Conservation (phyloP, 2,797 vertebrate species). For the Cyclura pinguis region DNA sequence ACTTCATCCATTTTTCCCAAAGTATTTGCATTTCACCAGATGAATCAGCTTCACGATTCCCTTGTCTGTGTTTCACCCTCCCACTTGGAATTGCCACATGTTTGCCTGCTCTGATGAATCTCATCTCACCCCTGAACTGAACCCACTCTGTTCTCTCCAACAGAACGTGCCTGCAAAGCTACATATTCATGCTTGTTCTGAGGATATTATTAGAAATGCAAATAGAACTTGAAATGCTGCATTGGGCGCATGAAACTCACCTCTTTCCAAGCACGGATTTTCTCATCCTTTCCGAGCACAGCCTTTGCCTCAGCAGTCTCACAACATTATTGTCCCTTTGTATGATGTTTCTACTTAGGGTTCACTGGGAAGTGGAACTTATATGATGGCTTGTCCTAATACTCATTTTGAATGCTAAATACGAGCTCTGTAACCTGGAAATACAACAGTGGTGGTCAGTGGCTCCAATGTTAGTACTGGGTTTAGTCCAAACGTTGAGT, state of each 20-base stretch:
- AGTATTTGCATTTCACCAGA: neutral
- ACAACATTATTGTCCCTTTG: neutral
- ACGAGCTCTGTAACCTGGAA: neutral
- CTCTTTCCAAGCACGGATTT: fast-evolving
- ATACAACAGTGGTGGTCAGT: no score
- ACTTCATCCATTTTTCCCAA: neutral
- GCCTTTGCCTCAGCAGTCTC: neutral
- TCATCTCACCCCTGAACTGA: neutral
- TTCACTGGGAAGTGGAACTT: neutral
- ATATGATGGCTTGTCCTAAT: neutral
- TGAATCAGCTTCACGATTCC: neutral
- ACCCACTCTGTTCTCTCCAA: neutral
- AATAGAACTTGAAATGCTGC: neutral
- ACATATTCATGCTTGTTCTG: neutral
- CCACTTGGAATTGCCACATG: neutral
- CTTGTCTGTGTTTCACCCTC: conserved; percentile 12
- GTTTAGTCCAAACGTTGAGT: no score
- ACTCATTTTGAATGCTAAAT: neutral
- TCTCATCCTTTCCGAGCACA: conserved; percentile 26
- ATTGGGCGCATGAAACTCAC: neutral
- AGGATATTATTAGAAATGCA: conserved; percentile 19
- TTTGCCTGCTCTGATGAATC: neutral
- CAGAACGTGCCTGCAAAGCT: fast-evolving
- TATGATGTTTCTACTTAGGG: neutral
- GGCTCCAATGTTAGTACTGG: no score